Base-by-base conservation (phyloP, 1,140 invertebrate species). In the Drosophila kanapiae region DNA sequence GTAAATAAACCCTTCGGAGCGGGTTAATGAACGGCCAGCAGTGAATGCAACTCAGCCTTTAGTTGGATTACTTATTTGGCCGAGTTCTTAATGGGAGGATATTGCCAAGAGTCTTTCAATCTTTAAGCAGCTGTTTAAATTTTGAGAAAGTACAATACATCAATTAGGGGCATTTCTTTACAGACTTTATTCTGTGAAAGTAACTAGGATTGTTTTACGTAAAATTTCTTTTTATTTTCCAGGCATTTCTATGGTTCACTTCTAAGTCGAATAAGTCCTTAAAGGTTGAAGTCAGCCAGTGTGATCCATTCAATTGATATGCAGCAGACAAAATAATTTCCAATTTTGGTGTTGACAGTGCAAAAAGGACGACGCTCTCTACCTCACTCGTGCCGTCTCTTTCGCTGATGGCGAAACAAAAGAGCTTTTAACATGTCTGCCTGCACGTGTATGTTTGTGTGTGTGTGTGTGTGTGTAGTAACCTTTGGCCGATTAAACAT, bases 401-500 rank as follows among this genome's bases (percentile, higher is more conserved):
- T 29, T 59, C 27, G 9, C 47, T 59, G 58, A 68, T 43, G 62
- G 43, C 67, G 54, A 81, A 72, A 85, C 77, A 83, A 85, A 83
- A 51, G 81, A 84, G 81, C 81, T 84, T 60, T 84, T 77, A 85
- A 69, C 82, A 69, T 69, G 57, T 59, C 53, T 45, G 29, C 31
- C 23, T 43, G 42, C 45, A 3, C 51, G 47, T 54, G 38, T 54
- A 23, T 23, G n/a, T n/a, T n/a, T n/a, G n/a, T n/a, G n/a, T n/a
- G 45, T 69, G 61, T 56, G 63, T 45, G 16, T 43, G 40, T 56
- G 49, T 45, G 51, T 48, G 75, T 51, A 56, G 77, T 86, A 88
- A 87, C 84, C 85, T 87, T 87, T 87, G 85, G 72, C 84, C 84
- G 84, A 87, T 88, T 87, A 87, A 88, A 88, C 84, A 87, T 87